These are phyloP conservation scores for Calameuta filiformis DNA, from an alignment of 2,888 invertebrate genomes.

Conservation along the genomic window DNA sequence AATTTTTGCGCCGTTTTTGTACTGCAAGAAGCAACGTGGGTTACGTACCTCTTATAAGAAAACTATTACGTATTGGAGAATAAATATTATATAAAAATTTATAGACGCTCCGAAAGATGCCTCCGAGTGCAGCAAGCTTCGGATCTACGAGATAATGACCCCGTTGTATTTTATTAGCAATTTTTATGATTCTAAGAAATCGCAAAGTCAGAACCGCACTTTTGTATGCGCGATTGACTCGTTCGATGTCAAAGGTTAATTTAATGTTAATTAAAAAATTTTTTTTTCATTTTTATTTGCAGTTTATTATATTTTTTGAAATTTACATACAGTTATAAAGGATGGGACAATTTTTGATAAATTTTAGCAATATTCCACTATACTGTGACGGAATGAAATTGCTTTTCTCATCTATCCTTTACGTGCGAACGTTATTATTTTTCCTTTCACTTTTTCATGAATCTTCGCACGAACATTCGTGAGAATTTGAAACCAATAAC, in stretches of 20 bases:
- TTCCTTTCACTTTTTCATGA: slow-evolving; percentile 46
- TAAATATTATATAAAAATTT: background rate
- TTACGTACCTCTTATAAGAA: background rate
- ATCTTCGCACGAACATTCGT: slow-evolving; percentile 46
- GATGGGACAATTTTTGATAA: no score
- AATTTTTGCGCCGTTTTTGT: background rate
- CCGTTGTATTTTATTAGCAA: background rate
- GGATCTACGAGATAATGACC: background rate
- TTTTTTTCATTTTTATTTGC: no score
- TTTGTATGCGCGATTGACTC: background rate
- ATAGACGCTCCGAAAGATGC: background rate
- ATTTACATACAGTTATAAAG: no score
- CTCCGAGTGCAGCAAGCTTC: background rate
- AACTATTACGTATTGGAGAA: background rate
- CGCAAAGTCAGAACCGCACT: background rate
- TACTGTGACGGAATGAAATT: background rate
- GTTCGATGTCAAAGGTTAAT: no score
- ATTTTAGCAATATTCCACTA: background rate
- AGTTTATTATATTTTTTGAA: no score
- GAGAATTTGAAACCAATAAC: slow-evolving; percentile 50
- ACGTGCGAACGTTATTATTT: slow-evolving; percentile 32
- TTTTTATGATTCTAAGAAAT: background rate
- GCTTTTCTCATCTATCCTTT: background rate
- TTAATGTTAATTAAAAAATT: no score
- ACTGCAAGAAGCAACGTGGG: background rate